Conservation (phyloP, 2,888 invertebrate species). For the Chorisops tibialis region DNA sequence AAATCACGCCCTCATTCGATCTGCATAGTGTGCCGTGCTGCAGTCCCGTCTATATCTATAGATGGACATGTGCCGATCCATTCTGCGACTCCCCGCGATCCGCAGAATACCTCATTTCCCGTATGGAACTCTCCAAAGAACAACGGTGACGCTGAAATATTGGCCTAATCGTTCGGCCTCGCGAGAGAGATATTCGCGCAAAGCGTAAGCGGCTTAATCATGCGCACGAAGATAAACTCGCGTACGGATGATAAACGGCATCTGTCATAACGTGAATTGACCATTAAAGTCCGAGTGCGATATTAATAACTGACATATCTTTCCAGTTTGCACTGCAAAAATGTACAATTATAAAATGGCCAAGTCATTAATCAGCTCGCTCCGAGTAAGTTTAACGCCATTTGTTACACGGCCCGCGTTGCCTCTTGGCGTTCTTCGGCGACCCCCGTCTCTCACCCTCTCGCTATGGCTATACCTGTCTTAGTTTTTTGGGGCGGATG, state of each 20-base stretch:
- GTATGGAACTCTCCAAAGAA: not conserved
- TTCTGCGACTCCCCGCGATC: too few relatives aligned
- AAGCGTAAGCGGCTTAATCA: conserved; percentile 34
- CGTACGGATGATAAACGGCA: conserved; percentile 28
- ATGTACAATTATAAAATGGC: conserved; percentile 32
- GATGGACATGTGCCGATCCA: too few relatives aligned
- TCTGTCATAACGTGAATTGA: conserved; percentile 49
- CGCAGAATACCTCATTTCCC: too few relatives aligned
- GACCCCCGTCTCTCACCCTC: not conserved
- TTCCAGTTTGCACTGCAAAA: conserved; percentile 26
- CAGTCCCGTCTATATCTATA: too few relatives aligned
- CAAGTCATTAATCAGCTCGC: conserved; percentile 31
- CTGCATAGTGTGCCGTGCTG: conserved; percentile 6
- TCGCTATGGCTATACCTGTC: not conserved
- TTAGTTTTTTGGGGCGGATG: conserved; percentile 31
- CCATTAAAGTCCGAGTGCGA: conserved; percentile 53
- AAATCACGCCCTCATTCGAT: conserved; percentile 35
- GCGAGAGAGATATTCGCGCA: conserved; percentile 6
- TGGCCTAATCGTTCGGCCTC: conserved; percentile 7
- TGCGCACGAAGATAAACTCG: conserved; percentile 26
- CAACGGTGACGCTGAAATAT: conserved; percentile 25
- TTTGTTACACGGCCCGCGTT: conserved; percentile 27
- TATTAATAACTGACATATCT: conserved; percentile 52
- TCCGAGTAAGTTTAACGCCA: conserved; percentile 28
- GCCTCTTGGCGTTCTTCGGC: conserved; percentile 25